These are phyloP conservation scores for Corella eumyota DNA, from an alignment of 23 tunicate genomes.

Conservation along the genomic window DNA sequence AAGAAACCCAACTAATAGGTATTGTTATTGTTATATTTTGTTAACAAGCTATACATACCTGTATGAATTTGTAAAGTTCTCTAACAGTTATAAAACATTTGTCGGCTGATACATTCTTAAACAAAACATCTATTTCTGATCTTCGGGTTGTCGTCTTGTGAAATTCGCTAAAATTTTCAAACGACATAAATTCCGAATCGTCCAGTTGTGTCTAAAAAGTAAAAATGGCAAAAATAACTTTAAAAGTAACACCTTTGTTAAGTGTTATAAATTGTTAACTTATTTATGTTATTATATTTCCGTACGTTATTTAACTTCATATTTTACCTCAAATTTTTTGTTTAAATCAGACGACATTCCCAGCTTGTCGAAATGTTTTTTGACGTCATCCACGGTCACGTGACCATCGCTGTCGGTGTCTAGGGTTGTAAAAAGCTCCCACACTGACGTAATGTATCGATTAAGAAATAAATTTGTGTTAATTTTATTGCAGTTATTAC, in stretches of 20 bases:
- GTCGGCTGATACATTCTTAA: constrained; percentile 50
- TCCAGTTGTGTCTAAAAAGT: too few species aligned
- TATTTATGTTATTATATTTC: too few species aligned
- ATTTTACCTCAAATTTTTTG: too few species aligned
- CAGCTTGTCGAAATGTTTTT: constrained; percentile 5
- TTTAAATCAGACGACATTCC: too few species aligned
- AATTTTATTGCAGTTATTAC: too few species aligned
- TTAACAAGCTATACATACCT: constrained; percentile 24
- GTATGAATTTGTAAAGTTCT: constrained; percentile 63
- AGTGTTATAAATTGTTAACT: too few species aligned
- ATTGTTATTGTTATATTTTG: too few species aligned
- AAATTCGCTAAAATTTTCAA: constrained; percentile 19
- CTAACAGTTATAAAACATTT: constrained; percentile 16
- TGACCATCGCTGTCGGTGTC: constrained; percentile 31
- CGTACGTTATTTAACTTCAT: too few species aligned
- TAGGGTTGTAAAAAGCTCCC: constrained; percentile 54
- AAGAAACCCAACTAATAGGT: too few species aligned
- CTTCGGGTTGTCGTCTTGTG: constrained; percentile 18
- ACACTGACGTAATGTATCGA: constrained; percentile 18
- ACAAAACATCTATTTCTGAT: constrained; percentile 28
- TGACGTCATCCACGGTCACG: constrained; percentile 27
- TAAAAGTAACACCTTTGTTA: too few species aligned
- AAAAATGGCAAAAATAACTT: too few species aligned
- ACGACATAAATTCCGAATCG: too few species aligned
- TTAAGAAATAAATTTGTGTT: constrained; percentile 7